A percentile compares a stretch with the other conserved stretches of the same genome.
These are phyloP conservation scores for Trypoxylus dichotomus DNA, from an alignment of 1,140 invertebrate species.

Conservation along the genomic window DNA sequence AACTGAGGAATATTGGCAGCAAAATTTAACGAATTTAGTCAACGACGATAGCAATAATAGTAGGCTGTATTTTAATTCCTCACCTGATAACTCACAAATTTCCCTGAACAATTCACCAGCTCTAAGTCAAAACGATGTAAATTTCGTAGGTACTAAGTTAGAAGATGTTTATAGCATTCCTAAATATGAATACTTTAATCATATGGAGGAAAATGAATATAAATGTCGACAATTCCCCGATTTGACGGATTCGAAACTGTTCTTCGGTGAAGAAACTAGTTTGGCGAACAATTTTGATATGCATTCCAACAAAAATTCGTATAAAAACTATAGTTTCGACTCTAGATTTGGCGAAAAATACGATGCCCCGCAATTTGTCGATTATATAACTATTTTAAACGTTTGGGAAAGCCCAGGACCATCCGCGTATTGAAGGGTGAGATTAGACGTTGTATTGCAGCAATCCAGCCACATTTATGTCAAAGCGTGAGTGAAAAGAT, in stretches of 20 bases:
- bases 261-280: slow-evolving; percentile 34
- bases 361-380: slow-evolving; percentile 43
- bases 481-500: too few species aligned
- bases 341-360: slow-evolving; percentile 42
- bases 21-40: slow-evolving; percentile 38
- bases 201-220: slow-evolving; percentile 34
- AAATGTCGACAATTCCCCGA: slow-evolving; percentile 34
- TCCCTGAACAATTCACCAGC: slow-evolving; percentile 24
- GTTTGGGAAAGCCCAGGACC: slow-evolving; percentile 45
- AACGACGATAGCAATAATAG: slow-evolving; percentile 52
- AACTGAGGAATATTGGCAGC: slow-evolving; percentile 56
- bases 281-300: slow-evolving; percentile 24
- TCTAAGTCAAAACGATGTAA: slow-evolving; percentile 29
- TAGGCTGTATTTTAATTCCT: slow-evolving; percentile 49
- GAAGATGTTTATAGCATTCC: slow-evolving; percentile 20
- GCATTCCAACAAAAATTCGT: slow-evolving; percentile 34
- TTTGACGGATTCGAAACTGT: slow-evolving; percentile 34
- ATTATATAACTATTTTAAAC: slow-evolving; percentile 44
- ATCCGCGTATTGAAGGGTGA: too few species aligned
- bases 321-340: slow-evolving; percentile 37
- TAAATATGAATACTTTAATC: slow-evolving; percentile 34
- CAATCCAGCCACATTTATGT: too few species aligned
- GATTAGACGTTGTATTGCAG: too few species aligned
- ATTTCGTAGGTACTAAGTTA: slow-evolving; percentile 16
- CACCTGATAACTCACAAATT: slow-evolving; percentile 42